phyloP scores from a whole-genome alignment of 2,113 vertebrate genomes.

The Hemichromis elongatus region DNA sequence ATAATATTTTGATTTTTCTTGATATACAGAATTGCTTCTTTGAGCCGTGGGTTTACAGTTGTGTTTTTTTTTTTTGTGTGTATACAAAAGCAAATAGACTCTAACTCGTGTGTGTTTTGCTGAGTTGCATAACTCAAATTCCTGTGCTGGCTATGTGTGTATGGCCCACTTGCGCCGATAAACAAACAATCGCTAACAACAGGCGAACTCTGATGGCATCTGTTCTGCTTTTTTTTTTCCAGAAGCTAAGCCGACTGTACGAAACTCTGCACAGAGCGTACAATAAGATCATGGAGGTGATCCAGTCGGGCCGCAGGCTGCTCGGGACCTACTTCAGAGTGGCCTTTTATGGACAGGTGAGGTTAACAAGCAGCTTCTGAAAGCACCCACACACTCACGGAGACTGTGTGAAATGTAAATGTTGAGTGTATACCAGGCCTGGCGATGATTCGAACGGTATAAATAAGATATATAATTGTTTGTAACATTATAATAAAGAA shows the following conservation, averaged over 20 bases:
- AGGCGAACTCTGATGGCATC: background rate
- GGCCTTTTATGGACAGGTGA: slow-evolving; percentile 92
- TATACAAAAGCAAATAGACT: background rate
- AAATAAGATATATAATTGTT: background rate
- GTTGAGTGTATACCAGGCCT: background rate
- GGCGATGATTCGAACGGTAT: background rate
- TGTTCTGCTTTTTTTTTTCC: slow-evolving; percentile 10
- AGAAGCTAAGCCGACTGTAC: slow-evolving; percentile 94
- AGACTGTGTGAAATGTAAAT: background rate
- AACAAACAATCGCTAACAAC: background rate
- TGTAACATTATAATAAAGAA: background rate
- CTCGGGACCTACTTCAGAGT: slow-evolving; percentile 95
- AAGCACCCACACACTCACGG: background rate
- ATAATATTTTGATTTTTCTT: background rate
- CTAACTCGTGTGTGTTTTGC: background rate
- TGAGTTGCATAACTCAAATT: background rate
- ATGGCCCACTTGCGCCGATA: background rate
- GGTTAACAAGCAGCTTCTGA: background rate
- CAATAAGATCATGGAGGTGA: slow-evolving; percentile 92
- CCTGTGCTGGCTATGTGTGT: background rate
- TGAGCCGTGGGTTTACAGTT: background rate
- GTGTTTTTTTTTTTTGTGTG: background rate
- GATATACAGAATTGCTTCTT: background rate
- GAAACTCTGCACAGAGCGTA: slow-evolving; percentile 92
- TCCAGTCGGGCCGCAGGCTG: slow-evolving; percentile 85